Conservation (phyloP, 2,797 vertebrate species). For the Adrianichthys oophorus region DNA sequence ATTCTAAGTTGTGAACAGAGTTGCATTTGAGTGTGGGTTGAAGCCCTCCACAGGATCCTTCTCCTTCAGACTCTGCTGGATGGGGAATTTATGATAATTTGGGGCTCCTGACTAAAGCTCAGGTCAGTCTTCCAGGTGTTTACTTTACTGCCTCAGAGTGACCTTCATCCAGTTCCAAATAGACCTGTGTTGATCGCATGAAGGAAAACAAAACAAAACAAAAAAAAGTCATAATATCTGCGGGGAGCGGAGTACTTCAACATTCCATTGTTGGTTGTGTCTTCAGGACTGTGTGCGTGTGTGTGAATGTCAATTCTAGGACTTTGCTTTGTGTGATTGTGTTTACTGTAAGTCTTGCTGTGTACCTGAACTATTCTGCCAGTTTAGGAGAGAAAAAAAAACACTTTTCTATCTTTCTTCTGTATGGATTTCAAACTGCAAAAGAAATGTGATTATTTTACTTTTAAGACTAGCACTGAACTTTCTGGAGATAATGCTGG, state of each 20-base stretch:
- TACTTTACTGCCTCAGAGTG: slow-evolving; percentile 45
- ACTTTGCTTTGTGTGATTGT: slow-evolving; percentile 60
- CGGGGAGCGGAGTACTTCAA: slow-evolving; percentile 38
- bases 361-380: slow-evolving; percentile 65
- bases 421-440: slow-evolving; percentile 67
- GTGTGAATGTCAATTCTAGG: slow-evolving; percentile 50
- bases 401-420: slow-evolving; percentile 67
- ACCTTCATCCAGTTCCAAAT: slow-evolving; percentile 43
- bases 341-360: slow-evolving; percentile 50
- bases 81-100: slow-evolving; percentile 2
- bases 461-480: slow-evolving; percentile 51
- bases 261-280: slow-evolving; percentile 63
- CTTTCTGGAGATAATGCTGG: slow-evolving; percentile 58
- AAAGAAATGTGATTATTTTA: slow-evolving; percentile 48
- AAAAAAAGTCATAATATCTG: slow-evolving; percentile 48
- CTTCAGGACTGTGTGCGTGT: slow-evolving; percentile 45
- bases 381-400: slow-evolving; percentile 54
- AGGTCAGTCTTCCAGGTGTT: slow-evolving; percentile 41
- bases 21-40: not conserved
- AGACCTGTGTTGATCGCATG: slow-evolving; percentile 17
- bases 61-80: slow-evolving; percentile 2
- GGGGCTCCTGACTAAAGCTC: slow-evolving; percentile 14
- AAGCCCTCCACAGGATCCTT: slow-evolving; percentile 1
- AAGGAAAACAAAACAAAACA: slow-evolving; percentile 36
- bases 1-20: too few species aligned